These are phyloP conservation scores for Carduelis carduelis DNA, from an alignment of 2,797 vertebrate species.

Conservation along the genomic window DNA sequence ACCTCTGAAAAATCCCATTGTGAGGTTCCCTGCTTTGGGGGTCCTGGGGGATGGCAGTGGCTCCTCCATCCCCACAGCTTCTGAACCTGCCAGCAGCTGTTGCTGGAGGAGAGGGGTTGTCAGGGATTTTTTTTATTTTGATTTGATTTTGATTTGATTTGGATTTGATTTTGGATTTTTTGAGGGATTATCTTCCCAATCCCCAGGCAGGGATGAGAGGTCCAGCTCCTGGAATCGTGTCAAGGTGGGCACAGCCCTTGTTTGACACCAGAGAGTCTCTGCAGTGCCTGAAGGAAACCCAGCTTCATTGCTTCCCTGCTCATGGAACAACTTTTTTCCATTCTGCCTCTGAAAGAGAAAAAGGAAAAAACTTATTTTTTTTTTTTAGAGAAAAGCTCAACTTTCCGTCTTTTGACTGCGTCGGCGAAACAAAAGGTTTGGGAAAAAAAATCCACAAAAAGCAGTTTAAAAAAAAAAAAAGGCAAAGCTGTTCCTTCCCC, in stretches of 20 bases:
- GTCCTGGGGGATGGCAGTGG: fast-evolving
- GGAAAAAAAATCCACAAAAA: background rate
- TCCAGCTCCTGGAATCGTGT: fast-evolving
- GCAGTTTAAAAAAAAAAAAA: background rate
- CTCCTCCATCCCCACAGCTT: fast-evolving
- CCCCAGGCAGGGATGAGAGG: background rate
- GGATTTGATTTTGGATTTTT: no score
- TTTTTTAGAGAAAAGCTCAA: background rate
- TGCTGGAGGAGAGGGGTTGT: background rate
- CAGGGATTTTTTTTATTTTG: background rate
- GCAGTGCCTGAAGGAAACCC: background rate
- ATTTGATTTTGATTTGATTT: no score
- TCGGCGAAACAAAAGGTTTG: background rate
- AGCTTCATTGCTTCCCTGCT: background rate
- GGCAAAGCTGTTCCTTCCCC: background rate
- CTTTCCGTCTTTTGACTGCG: background rate
- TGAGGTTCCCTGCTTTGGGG: background rate
- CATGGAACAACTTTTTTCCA: background rate
- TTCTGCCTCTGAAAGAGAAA: background rate
- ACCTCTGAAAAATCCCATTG: background rate
- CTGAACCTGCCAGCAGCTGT: background rate
- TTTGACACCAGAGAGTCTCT: background rate
- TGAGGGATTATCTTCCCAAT: fast-evolving
- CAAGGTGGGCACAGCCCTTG: fast-evolving
- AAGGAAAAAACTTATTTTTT: background rate